Evolutionary conservation across 1,140 invertebrate species (phyloP).

Genomic region (Lordiphosa mommai): DNA sequence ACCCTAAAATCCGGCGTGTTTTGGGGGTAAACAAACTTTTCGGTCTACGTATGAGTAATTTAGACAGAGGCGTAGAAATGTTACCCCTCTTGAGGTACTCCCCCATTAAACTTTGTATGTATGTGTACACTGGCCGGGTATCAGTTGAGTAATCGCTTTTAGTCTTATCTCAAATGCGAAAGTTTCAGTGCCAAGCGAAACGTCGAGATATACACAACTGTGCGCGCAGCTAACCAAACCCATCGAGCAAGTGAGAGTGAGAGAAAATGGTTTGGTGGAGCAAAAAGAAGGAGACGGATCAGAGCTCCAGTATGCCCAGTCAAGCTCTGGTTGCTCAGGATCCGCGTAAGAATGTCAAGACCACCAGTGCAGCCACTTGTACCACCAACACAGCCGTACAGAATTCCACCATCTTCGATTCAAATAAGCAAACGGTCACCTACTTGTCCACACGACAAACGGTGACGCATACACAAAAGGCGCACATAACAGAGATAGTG

Average conservation of each 20-base stretch:
- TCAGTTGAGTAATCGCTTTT: too few relatives aligned
- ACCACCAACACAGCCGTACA: constrained; percentile 71
- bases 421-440: constrained; percentile 59
- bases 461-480: constrained; percentile 67
- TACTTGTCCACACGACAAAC: constrained; percentile 60
- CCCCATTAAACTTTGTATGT: too few relatives aligned
- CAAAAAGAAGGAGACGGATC: constrained; percentile 53
- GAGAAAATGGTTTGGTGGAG: constrained; percentile 37
- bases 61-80: too few relatives aligned
- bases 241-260: constrained; percentile 1
- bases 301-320: constrained; percentile 8
- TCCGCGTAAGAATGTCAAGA: constrained; percentile 63
- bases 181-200: too few relatives aligned
- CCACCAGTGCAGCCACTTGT: constrained; percentile 56
- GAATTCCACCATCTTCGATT: constrained; percentile 66
- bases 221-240: too few relatives aligned
- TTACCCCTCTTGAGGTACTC: too few relatives aligned
- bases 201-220: too few relatives aligned
- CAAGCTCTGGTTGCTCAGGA: constrained; percentile 54
- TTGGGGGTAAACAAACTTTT: too few relatives aligned
- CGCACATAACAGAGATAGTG: constrained; percentile 55
- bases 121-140: too few relatives aligned
- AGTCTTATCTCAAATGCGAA: too few relatives aligned
- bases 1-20: too few relatives aligned
- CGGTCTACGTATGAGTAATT: too few relatives aligned